Base-by-base conservation (phyloP, 2,888 invertebrate genomes). In the Drosophila demipolita region DNA sequence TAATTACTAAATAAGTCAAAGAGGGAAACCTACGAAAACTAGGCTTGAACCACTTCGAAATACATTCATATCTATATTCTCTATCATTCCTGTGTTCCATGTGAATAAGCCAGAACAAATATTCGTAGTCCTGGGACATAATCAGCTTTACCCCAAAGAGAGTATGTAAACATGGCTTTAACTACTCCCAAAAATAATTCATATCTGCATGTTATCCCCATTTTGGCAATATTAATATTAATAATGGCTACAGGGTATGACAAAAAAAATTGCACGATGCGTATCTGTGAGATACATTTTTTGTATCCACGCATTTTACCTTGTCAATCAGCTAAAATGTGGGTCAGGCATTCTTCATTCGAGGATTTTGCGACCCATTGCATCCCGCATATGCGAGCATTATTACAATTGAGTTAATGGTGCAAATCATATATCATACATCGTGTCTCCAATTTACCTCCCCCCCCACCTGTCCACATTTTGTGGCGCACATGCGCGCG, bases 271-370 rank as follows among this genome's bases (percentile, higher is more conserved):
- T 69, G 60, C 65, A 70, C 40, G 45, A 11, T 33, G 36, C 42
- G 64, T 75, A 66, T 73, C 75, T 50, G 38, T 66, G 54, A 59
- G 66, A 73, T 75, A 73, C 65, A 29, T 26, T 67, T 66, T 71
- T 63, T 63, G 58, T 75, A 76, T 68, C 52, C 61, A 63, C 68
- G 66, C 66, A 65, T 83, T 78, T 87, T 77, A 89, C 87, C 87
- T 87, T 87, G 87, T 87, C 87, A 89, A 87, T 89, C 89, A 87
- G 65, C 61, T 62, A 49, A 61, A 64, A 63, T 70, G 66, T 72
- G 70, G 73, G 73, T 70, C 53, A 74, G 58, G 23, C 60, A 53
- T 48, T 68, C 69, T 66, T 62, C 60, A 54, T 61, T 36, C 66
- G 61, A 40, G n/a, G 40, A 68, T 62, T 64, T 67, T 65, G 29